These are phyloP conservation scores for Tipula unca DNA, from an alignment of 2,888 invertebrate species.

Conservation along the genomic window DNA sequence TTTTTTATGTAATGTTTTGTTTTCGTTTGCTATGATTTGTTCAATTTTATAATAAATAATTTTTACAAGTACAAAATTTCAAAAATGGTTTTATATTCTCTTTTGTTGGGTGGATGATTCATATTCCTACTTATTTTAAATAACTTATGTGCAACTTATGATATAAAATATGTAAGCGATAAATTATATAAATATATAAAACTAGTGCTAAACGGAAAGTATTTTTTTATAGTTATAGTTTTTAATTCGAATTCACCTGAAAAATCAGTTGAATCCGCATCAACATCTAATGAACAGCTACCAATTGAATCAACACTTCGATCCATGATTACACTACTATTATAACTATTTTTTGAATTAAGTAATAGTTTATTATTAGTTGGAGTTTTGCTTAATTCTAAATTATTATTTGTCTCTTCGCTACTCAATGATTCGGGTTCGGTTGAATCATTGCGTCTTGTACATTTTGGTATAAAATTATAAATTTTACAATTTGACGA, in stretches of 20 bases:
- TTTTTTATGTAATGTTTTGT: background rate
- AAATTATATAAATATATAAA: slow-evolving; percentile 14
- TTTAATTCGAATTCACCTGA: slow-evolving; percentile 47
- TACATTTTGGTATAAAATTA: slow-evolving; percentile 18
- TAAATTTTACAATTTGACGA: slow-evolving; percentile 8
- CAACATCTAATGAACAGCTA: slow-evolving; percentile 78
- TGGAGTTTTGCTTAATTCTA: background rate
- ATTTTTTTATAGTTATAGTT: background rate
- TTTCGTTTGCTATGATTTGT: background rate
- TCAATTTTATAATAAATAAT: background rate
- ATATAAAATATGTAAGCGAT: background rate
- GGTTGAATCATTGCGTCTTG: slow-evolving; percentile 16
- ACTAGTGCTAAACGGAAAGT: background rate
- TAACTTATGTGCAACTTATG: background rate
- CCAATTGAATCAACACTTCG: slow-evolving; percentile 77
- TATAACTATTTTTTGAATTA: background rate
- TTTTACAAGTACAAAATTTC: background rate
- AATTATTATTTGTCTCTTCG: slow-evolving; percentile 1
- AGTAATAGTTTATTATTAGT: background rate
- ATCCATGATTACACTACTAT: slow-evolving; percentile 51
- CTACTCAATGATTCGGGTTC: slow-evolving; percentile 17
- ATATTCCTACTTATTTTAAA: background rate
- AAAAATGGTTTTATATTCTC: background rate
- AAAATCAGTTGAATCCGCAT: slow-evolving; percentile 60
- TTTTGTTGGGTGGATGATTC: background rate